A percentile compares a stretch with the other conserved stretches of the same genome.
phyloP scores from a whole-genome alignment of 2,797 vertebrate species.

The Enteromius paludinosus region DNA sequence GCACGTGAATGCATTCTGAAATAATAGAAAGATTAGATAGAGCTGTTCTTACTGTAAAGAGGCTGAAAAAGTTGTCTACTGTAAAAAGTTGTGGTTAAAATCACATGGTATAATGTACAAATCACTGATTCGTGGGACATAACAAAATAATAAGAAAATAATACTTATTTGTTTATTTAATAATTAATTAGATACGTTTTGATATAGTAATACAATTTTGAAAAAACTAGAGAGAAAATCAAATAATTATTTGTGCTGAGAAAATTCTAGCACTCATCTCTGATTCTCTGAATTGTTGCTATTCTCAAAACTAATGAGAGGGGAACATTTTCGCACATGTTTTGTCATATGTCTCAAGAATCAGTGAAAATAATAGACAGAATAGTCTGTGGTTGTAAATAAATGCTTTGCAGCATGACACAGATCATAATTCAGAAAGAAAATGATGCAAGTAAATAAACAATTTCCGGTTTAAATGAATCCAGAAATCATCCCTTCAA shows the following conservation, averaged over 20 bases:
- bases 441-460: constrained; percentile 3
- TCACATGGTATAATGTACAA: not conserved
- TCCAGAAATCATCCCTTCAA: constrained; percentile 12
- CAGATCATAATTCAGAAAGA: not conserved
- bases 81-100: not conserved
- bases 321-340: not conserved
- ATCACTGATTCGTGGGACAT: not conserved
- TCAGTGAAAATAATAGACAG: not conserved
- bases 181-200: no score
- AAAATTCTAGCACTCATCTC: not conserved
- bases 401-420: not conserved
- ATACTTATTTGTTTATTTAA: not conserved
- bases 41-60: not conserved
- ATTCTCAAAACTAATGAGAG: not conserved
- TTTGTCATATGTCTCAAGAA: constrained; percentile 14
- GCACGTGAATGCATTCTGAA: not conserved
- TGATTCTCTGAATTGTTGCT: not conserved
- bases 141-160: not conserved
- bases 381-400: not conserved
- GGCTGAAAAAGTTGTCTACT: not conserved
- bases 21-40: not conserved
- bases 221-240: not conserved
- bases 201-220: not conserved
- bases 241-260: not conserved
- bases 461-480: constrained; percentile 1